phyloP scores from a whole-genome alignment of 2,888 invertebrate genomes.

The Chesias legatella region DNA sequence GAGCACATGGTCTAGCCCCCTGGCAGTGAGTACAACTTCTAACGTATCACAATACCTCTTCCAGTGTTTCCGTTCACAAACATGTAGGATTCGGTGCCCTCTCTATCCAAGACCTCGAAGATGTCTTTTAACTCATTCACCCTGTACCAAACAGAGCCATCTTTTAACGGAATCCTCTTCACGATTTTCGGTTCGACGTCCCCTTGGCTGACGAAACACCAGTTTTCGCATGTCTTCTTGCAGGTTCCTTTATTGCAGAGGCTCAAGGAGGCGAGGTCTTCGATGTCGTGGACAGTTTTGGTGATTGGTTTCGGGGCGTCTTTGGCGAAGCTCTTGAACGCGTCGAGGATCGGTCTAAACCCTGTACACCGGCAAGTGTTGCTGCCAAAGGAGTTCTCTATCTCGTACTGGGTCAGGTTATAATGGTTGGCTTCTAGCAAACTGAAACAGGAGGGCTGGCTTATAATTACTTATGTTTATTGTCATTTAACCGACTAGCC shows the following conservation, averaged over 20 bases:
- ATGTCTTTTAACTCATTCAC: slow-evolving; percentile 70
- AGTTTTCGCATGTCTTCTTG: slow-evolving; percentile 46
- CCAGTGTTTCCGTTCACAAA: slow-evolving; percentile 87
- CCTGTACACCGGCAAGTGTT: slow-evolving; percentile 91
- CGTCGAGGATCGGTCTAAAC: slow-evolving; percentile 87
- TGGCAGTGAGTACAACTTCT: too few species aligned
- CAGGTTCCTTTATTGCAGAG: slow-evolving; percentile 45
- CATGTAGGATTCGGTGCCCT: slow-evolving; percentile 72
- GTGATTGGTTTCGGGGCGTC: slow-evolving; percentile 72
- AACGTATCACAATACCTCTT: too few species aligned
- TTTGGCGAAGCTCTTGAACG: slow-evolving; percentile 86
- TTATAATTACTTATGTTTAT: too few species aligned
- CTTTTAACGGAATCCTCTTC: slow-evolving; percentile 48
- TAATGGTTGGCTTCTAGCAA: slow-evolving; percentile 31
- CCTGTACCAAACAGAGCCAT: slow-evolving; percentile 75
- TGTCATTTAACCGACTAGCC: too few species aligned
- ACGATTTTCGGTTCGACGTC: slow-evolving; percentile 32
- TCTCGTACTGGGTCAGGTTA: slow-evolving; percentile 55
- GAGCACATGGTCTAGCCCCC: too few species aligned
- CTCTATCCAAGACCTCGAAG: slow-evolving; percentile 62
- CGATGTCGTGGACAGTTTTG: slow-evolving; percentile 66
- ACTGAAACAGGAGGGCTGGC: slow-evolving; percentile 21
- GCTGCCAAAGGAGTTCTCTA: slow-evolving; percentile 87
- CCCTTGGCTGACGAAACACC: slow-evolving; percentile 48
- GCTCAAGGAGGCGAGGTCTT: slow-evolving; percentile 51